Evolutionary conservation across 1,140 invertebrate genomes (phyloP).

Genomic region (Globodera ellingtonae): DNA sequence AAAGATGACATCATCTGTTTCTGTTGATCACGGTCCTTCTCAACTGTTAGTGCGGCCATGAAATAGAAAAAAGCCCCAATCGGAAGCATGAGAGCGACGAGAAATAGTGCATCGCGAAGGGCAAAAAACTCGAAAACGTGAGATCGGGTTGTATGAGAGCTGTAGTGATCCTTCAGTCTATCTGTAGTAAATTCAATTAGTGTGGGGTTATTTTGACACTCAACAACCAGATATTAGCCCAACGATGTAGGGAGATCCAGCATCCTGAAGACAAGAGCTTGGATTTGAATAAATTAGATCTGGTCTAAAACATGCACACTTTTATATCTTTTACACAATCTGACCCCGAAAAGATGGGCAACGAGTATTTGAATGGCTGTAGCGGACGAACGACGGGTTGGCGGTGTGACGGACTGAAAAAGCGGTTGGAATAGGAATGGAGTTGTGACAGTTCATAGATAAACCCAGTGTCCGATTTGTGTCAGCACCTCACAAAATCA

Average conservation of each 20-base stretch:
- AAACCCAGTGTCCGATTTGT: no score
- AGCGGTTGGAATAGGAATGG: no score
- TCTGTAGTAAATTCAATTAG: not conserved
- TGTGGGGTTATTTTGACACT: not conserved
- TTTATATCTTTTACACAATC: not conserved
- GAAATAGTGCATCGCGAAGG: constrained; percentile 3
- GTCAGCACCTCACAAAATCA: no score
- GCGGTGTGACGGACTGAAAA: constrained; percentile 66
- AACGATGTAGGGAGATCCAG: constrained; percentile 49
- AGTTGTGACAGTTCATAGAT: not conserved
- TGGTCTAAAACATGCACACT: constrained; percentile 69
- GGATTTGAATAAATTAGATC: constrained; percentile 90
- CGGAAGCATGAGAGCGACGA: not conserved
- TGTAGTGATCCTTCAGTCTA: not conserved
- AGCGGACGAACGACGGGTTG: constrained; percentile 84
- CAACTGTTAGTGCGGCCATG: not conserved
- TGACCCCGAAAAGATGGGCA: constrained; percentile 45
- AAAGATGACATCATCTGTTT: not conserved
- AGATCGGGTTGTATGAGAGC: not conserved
- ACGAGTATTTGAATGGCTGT: constrained; percentile 81
- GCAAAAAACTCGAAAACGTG: constrained; percentile 3
- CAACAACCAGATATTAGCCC: constrained; percentile 36
- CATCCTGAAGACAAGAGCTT: constrained; percentile 49
- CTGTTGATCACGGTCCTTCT: not conserved
- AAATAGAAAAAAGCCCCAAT: constrained; percentile 6